Base-by-base conservation (phyloP, 2,888 invertebrate genomes). In the Lasioglossum leucozonium region DNA sequence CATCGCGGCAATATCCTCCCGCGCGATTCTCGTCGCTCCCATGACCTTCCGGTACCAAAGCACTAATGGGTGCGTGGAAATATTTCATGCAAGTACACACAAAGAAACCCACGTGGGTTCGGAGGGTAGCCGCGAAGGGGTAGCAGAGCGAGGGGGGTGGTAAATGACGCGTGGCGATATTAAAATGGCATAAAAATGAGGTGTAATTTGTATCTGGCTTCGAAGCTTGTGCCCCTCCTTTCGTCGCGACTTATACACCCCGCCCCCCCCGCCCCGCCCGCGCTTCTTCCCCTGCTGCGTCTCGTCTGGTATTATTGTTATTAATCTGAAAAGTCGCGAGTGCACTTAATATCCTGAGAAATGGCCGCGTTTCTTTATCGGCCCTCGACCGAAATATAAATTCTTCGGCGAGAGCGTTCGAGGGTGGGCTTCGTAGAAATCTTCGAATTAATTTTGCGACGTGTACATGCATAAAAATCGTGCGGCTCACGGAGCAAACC, bases 161-260 rank as follows among this genome's bases (percentile, higher is more conserved):
- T 94, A 94, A 95, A 95, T 95, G 95, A 94, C 92, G 94, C 94
- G 93, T 94, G 92, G 94, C 92, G 93, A 95, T 95, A 95, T 94
- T 95, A 95, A 95, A 95, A 95, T 94, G 94, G 94, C 93, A 94
- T 94, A 95, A 95, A 95, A 95, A 95, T 95, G 95, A 94, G 94
- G 92, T 93, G 94, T 93, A 95, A 95, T 95, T 95, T 95, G 94
- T 95, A 95, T 94, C 93, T 92, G 92, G 92, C 91, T 93, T 94
- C 92, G 93, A 94, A 94, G 93, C 92, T 91, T 91, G 88, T 16
- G 0, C 90, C 90, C 88, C 89, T 87, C 86, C 88, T 91, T 76
- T 88, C 79, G 86, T 84, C 78, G 77, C 78, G 84, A 85, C 86
- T 87, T 87, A 83, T 65, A 85, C 67, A 75, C 81, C 79, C 69